Percentiles rank a stretch among this genome's conserved stretches.
Evolutionary conservation across 2,113 vertebrate species (phyloP).

Genomic region (Grammomys surdaster): DNA sequence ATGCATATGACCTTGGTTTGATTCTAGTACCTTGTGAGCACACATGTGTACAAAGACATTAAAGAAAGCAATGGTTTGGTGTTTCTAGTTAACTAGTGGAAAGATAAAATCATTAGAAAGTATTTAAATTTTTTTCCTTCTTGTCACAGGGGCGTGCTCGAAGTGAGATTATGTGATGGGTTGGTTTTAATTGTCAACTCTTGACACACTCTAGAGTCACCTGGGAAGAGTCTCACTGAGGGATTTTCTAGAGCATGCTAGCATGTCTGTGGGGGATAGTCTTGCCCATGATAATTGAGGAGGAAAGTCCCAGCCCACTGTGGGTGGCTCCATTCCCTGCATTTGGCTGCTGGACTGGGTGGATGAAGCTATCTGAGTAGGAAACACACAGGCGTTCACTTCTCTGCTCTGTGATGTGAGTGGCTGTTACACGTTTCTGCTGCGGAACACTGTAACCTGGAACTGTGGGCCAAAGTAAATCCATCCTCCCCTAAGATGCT

Average conservation of each 20-base stretch:
- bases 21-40: not conserved
- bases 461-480: not conserved
- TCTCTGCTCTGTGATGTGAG: not conserved
- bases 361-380: not conserved
- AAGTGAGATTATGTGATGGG: not conserved
- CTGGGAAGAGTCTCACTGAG: not conserved
- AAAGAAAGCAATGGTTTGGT: not conserved
- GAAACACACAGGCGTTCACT: too few species aligned
- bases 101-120: not conserved
- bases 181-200: not conserved
- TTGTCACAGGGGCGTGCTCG: not conserved
- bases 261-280: not conserved
- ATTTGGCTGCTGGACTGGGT: not conserved
- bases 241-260: not conserved
- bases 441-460: not conserved
- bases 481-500: not conserved
- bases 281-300: not conserved
- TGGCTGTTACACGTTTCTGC: not conserved
- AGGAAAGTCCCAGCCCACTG: not conserved
- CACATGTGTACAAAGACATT: not conserved
- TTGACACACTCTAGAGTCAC: not conserved
- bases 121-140: constrained; percentile 1
- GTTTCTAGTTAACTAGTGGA: not conserved
- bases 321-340: not conserved
- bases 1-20: not conserved